phyloP scores from a whole-genome alignment of 1,140 invertebrate species.

The Yoshiicerus persimilis region DNA sequence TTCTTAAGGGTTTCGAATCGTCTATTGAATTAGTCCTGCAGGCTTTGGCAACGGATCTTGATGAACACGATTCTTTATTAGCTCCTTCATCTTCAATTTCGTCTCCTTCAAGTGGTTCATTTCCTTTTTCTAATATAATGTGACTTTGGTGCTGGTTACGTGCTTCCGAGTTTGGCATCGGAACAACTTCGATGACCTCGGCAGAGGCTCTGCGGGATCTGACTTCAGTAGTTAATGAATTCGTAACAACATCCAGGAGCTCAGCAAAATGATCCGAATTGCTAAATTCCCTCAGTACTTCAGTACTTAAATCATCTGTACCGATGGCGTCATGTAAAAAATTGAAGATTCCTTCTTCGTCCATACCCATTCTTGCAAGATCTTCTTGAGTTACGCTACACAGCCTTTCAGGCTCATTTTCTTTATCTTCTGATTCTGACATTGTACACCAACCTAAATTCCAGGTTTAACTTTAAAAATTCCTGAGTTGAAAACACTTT shows the following conservation, averaged over 20 bases:
- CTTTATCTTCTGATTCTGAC: background rate
- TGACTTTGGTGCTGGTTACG: too few species aligned
- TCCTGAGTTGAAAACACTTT: too few species aligned
- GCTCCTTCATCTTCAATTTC: background rate
- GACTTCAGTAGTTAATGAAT: background rate
- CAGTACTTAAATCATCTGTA: background rate
- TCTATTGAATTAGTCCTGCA: background rate
- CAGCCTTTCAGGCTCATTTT: background rate
- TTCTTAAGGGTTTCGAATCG: too few species aligned
- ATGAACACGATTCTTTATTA: background rate
- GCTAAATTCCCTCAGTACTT: background rate
- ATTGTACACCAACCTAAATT: background rate
- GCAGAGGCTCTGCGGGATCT: background rate
- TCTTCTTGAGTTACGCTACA: background rate
- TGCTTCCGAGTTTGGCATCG: too few species aligned
- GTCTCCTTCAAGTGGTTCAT: background rate
- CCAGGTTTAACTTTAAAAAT: background rate
- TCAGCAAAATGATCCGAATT: constrained; percentile 6
- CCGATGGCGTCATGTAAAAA: constrained; percentile 19
- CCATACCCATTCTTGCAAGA: background rate
- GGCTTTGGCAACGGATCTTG: background rate
- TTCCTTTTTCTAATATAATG: too few species aligned
- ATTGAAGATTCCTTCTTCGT: constrained; percentile 21
- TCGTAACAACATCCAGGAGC: background rate
- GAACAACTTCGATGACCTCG: background rate